phyloP scores from a whole-genome alignment of 2,113 vertebrate genomes.

The Cheilinus undulatus region DNA sequence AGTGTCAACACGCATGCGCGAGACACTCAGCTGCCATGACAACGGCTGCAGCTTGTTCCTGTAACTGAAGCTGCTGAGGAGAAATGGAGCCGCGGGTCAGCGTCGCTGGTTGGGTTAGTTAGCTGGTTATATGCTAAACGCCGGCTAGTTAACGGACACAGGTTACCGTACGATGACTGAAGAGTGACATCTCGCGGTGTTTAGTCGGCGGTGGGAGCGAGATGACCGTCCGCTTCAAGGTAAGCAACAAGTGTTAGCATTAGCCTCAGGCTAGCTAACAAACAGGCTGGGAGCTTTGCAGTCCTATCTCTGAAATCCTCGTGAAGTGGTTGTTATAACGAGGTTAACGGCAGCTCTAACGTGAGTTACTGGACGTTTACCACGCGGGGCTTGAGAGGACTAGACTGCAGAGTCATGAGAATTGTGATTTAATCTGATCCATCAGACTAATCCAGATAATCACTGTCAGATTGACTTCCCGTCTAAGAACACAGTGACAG shows the following conservation, averaged over 20 bases:
- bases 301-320: too few relatives aligned
- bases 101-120: background rate
- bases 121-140: background rate
- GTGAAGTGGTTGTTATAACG: too few relatives aligned
- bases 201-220: background rate
- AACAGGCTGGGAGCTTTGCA: too few relatives aligned
- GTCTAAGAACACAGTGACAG: background rate
- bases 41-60: conserved; percentile 50
- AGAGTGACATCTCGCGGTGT: background rate
- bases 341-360: too few relatives aligned
- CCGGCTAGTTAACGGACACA: background rate
- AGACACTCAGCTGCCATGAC: conserved; percentile 45
- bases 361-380: too few relatives aligned
- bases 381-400: too few relatives aligned
- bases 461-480: background rate
- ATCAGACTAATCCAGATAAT: conserved; percentile 44
- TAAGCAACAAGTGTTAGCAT: conserved; percentile 55
- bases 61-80: background rate
- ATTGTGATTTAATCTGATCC: conserved; percentile 41
- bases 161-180: fast-evolving
- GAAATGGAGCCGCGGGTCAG: background rate
- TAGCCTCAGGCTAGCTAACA: conserved; percentile 16
- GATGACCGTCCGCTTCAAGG: conserved; percentile 74
- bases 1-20: conserved; percentile 31
- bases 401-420: conserved; percentile 13